Evolutionary conservation across 1,140 invertebrate species (phyloP), one percentile per base, ranked within the genome.

Genomic region (Hydropsyche tenuis): DNA sequence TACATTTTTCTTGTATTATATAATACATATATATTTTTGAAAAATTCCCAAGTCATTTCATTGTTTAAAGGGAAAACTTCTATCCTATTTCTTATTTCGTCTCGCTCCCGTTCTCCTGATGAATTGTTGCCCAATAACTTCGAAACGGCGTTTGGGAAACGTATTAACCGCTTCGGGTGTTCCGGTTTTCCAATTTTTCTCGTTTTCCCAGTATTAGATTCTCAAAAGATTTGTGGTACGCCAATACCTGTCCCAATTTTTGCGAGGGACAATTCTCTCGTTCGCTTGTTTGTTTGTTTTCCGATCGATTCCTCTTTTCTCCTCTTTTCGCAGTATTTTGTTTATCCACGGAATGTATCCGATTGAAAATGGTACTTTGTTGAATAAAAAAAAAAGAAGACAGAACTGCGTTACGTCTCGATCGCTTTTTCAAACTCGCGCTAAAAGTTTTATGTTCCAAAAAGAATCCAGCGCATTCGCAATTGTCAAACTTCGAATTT

Each of bases 211-310:
- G 71, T 66, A 73, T 73, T 73, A 73, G 60, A 48, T 18, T 60
- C 46, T 20, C 30, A 27, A 73, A 48, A 73, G 71, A 73, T 73
- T 73, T 73, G 71, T 73, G 71, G 71, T 65, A 53, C 53, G 25
- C 71, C 60, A 73, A 73, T 73, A 73, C 71, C 71, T 73, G 71
- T 73, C 63, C 37, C 42, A 43, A 51, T 51, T 64, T 65, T 60
- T 25, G 20, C 56, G 9, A 4, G 30, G 30, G 30, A 37, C 30
- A 37, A 3, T 37, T n/a, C n/a, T n/a, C n/a, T n/a, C n/a, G n/a
- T n/a, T n/a, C n/a, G 16, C 30, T 46, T 27, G 56, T 65, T 72
- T 63, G 69, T 72, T 60, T 72, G 60, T 73, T 64, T 48, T 51
- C 11, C 25, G 42, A 18, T n/a, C 62, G 20, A 16, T 23, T 43